These are phyloP conservation scores for Semotilus atromaculatus DNA, from an alignment of 2,797 vertebrate species.

Conservation along the genomic window DNA sequence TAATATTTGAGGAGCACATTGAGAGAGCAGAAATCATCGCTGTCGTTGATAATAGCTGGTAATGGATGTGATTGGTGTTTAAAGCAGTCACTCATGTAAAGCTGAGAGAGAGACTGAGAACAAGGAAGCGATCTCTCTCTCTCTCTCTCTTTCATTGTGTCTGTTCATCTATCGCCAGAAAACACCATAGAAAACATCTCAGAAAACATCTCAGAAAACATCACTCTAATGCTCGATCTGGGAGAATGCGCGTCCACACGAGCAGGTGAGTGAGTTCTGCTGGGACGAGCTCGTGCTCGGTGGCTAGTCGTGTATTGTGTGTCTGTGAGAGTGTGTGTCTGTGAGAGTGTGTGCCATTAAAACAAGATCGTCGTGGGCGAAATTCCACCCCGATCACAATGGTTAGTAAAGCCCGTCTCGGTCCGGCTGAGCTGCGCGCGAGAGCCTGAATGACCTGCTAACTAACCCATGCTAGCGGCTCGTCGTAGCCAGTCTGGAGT, in stretches of 20 bases:
- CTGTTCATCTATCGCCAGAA: conserved; percentile 45
- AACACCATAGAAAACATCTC: conserved; percentile 44
- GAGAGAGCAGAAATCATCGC: neutral
- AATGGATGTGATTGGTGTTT: conserved; percentile 49
- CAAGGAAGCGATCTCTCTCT: conserved; percentile 37
- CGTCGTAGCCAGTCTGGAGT: too few relatives aligned
- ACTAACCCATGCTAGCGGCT: conserved; percentile 10
- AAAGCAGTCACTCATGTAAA: conserved; percentile 69
- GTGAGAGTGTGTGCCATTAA: neutral
- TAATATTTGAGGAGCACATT: conserved; percentile 59
- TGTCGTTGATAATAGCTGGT: neutral
- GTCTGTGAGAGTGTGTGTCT: neutral
- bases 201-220: conserved; percentile 49
- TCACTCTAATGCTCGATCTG: conserved; percentile 77
- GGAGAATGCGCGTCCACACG: conserved; percentile 78
- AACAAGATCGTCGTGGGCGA: neutral
- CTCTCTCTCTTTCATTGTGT: conserved; percentile 11
- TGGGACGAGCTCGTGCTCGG: neutral
- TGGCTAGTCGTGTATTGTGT: conserved; percentile 24
- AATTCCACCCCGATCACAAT: neutral
- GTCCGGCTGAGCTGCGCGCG: too few relatives aligned
- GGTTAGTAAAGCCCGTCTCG: neutral
- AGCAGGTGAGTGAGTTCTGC: conserved; percentile 72
- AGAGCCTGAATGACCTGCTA: conserved; percentile 2
- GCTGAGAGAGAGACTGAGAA: conserved; percentile 46